Base-by-base conservation (phyloP, 2,888 invertebrate species). In the Euzetes globulus region DNA sequence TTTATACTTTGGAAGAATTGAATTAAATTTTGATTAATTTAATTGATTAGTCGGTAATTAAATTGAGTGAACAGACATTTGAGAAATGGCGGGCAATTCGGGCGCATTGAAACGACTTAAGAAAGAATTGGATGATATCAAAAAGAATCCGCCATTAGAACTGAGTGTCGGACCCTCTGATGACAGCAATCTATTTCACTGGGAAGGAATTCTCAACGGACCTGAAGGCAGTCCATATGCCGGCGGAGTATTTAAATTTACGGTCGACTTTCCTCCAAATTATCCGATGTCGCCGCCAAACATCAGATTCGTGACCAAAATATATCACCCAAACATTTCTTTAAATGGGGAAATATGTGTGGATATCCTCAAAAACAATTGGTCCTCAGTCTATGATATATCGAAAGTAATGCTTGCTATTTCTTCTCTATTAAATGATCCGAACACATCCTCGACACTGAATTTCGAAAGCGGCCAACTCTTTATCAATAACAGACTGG, bases 41-140 rank as follows among this genome's bases (percentile, higher is more conserved):
- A n/a, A n/a, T n/a, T n/a, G n/a, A n/a, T n/a, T n/a, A n/a, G n/a
- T n/a, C n/a, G n/a, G n/a, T n/a, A n/a, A n/a, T n/a, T n/a, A n/a
- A n/a, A n/a, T n/a, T n/a, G n/a, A n/a, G n/a, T n/a, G n/a, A n/a
- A n/a, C n/a, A n/a, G n/a, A n/a, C n/a, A n/a, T n/a, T n/a, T n/a
- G n/a, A n/a, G n/a, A n/a, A n/a, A n/a, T n/a, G n/a, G n/a, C n/a
- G n/a, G n/a, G n/a, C n/a, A n/a, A n/a, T n/a, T n/a, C n/a, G n/a
- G n/a, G n/a, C n/a, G 90, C 85, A 81, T 91, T 91, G 1, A 55
- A 25, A 9, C 3, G 58, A 29, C 2, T 58, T 3, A 27, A 29
- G 15, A 58, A 27, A 27, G 58, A 58, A 15, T 29, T 58, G 15
- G 22, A 27, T 3, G 70, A 70, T 0, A 70, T 70, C 1, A 1